Conservation (phyloP, 2,888 invertebrate genomes). For the Dasypolia templi region DNA sequence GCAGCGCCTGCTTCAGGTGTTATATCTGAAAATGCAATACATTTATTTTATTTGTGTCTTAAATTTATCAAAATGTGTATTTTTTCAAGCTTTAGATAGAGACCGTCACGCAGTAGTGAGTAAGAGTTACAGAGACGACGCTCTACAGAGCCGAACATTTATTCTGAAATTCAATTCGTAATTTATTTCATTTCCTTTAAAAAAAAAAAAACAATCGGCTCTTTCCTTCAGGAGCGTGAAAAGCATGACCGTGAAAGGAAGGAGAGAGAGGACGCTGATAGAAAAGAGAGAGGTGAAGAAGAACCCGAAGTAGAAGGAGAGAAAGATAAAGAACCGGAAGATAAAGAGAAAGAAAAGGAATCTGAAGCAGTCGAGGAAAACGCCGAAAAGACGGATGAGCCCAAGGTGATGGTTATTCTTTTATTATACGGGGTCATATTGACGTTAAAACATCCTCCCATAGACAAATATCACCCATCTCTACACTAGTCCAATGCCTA, state of each 20-base stretch:
- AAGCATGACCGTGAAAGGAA: conserved; percentile 75
- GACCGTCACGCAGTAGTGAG: not conserved
- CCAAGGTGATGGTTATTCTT: conserved; percentile 40
- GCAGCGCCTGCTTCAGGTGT: not conserved
- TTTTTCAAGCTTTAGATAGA: not conserved
- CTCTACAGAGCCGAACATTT: no score
- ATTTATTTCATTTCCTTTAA: no score
- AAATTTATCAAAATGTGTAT: not conserved
- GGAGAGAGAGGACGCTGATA: conserved; percentile 72
- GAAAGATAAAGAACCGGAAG: conserved; percentile 31
- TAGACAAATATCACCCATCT: no score
- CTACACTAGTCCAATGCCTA: no score
- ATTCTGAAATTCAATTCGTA: not conserved
- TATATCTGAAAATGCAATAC: not conserved
- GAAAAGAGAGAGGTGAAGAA: conserved; percentile 68
- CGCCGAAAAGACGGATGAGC: conserved; percentile 43
- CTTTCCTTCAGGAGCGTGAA: conserved; percentile 75
- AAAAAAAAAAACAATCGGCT: not conserved
- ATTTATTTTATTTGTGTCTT: not conserved
- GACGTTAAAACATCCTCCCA: no score
- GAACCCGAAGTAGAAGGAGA: conserved; percentile 62
- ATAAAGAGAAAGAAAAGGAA: conserved; percentile 32
- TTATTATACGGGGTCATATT: not conserved
- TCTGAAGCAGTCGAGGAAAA: conserved; percentile 17
- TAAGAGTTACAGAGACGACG: no score